Base-by-base conservation (phyloP, 1,140 invertebrate species). In the Bactericera cockerelli region DNA sequence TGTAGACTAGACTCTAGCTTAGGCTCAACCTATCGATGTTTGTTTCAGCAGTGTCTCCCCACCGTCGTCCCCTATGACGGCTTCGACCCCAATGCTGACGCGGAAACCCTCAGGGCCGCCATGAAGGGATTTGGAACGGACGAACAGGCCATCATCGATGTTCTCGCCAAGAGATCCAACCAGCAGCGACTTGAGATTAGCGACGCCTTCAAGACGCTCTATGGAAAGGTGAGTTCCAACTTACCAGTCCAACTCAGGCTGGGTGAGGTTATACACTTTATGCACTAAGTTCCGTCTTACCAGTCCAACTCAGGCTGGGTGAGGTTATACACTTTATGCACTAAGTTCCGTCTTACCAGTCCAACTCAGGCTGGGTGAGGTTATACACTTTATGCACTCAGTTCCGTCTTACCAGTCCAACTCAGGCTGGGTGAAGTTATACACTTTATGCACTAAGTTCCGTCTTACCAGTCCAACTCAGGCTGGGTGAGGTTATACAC, bases 61-160 rank as follows among this genome's bases (percentile, higher is more conserved):
- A 86, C 83, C 0, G 79, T 87, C 10, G 74, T 76, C 19, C 77
- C 82, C 1, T 76, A 74, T 36, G 77, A 79, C 24, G 76, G 77
- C 3, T 87, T 87, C 71, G 79, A 87, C 68, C 77, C 85, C 2
- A 75, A 81, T 26, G 76, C 74, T 53, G 87, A 91, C 77, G 87
- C 87, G 0, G 81, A 83, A 65, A 72, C 78, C 1, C 74, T 92
- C 1, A 74, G 84, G 16, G 85, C 84, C 66, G 86, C 88, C 0
- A 90, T 91, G 86, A 84, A 86, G 73, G 86, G 88, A 25, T 79
- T 83, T 57, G 82, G 87, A 21, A 89, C 87, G 1, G 83, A 90
- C 70, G 87, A 91, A 67, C 81, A 84, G 65, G 75, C 82, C n/a
- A 85, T 91, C 63, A 88, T 87, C 42, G 79, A 83, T 65, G 76